These are phyloP conservation scores for Peromyscus californicus DNA, from an alignment of 2,113 vertebrate genomes.

Conservation along the genomic window DNA sequence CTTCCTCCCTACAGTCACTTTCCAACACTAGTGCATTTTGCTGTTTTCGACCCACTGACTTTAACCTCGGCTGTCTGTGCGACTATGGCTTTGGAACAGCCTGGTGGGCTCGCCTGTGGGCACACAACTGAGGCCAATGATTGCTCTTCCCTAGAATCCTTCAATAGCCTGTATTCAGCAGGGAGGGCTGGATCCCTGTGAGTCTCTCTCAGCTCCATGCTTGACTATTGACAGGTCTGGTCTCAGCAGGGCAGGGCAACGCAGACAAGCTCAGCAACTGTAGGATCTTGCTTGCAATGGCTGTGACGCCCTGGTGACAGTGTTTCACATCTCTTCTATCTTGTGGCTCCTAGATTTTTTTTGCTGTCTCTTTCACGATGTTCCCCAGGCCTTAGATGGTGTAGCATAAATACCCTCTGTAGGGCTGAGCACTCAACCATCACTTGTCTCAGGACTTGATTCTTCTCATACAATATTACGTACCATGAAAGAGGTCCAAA, in stretches of 20 bases:
- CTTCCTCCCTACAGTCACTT: neutral
- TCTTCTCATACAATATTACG: neutral
- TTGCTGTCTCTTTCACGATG: neutral
- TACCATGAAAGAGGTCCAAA: neutral
- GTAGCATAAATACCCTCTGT: neutral
- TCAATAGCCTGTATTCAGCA: neutral
- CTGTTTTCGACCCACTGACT: neutral
- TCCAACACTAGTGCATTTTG: neutral
- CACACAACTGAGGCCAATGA: neutral
- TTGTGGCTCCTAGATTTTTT: neutral
- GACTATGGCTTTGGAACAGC: neutral
- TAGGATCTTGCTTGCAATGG: too few species aligned
- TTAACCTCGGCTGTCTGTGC: neutral
- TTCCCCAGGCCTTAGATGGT: neutral
- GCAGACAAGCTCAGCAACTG: too few species aligned
- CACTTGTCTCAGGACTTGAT: neutral
- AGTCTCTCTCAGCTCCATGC: neutral
- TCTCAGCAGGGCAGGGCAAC: neutral
- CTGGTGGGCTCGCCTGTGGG: neutral
- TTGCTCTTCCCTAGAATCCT: neutral
- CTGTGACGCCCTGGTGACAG: neutral
- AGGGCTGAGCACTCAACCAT: neutral
- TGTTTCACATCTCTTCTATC: neutral
- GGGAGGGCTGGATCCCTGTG: neutral
- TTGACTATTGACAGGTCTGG: neutral